Base-by-base conservation (phyloP, 2,113 vertebrate genomes). In the Ailurus styani region DNA sequence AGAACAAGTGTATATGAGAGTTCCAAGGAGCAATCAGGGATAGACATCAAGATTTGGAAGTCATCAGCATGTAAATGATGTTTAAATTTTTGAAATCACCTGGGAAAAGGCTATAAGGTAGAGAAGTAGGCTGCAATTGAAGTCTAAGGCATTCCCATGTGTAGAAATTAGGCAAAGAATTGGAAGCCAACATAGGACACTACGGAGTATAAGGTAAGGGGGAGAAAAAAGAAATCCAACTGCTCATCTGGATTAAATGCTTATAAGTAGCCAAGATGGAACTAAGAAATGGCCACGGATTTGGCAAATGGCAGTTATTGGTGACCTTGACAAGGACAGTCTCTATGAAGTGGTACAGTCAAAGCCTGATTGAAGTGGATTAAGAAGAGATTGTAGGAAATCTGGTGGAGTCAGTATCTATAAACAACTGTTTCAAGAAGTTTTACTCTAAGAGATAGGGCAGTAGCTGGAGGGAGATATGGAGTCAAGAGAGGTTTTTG, bases 81-180 rank as follows among this genome's bases (percentile, higher is more conserved):
- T 81, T 47, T 77, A 85, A 95, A 64, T n/a, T 73, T 91, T 83
- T 96, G n/a, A 82, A 93, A 68, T 83, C 57, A 78, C 75, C 64
- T 37, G 78, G n/a, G 23, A 95, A 85, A 93, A 79, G 4, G 3
- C 34, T 93, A 0, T 82, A 81, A 94, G 10, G 82, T 75, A 50
- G 2, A 89, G n/a, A 89, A 45, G 17, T 86, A 64, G 21, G 29
- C 21, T 7, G 40, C 4, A 3, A 88, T 31, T 91, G 52, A 93
- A 18, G 6, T 95, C 14, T 5, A 78, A 45, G 45, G 14, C 21
- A 82, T 78, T 91, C 12, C 27, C 54, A 13, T 60, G 7, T 90
- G 96, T 91, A 82, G 31, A 82, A 62, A 14, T 86, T 64, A 82
- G 18, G 6, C 15, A 93, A 50, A 90, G 21, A 87, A 72, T 47